These are phyloP conservation scores for Pangasianodon gigas DNA, from an alignment of 2,113 vertebrate genomes.

Conservation along the genomic window DNA sequence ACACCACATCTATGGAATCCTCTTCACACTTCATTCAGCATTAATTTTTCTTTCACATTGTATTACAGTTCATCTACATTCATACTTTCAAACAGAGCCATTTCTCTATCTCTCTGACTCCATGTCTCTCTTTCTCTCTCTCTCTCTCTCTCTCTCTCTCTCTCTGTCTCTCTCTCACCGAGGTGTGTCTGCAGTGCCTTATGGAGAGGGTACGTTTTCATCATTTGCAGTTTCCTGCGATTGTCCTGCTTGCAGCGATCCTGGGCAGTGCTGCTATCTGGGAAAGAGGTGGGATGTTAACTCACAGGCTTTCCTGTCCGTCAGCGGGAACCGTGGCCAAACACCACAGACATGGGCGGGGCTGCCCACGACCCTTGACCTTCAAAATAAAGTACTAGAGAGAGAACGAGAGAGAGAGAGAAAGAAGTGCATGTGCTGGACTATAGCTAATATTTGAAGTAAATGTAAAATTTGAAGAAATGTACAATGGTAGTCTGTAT, in stretches of 20 bases:
- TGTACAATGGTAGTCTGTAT: neutral
- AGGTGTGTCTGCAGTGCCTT: constrained; percentile 25
- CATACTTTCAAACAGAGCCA: neutral
- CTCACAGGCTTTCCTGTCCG: constrained; percentile 64
- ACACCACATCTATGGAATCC: neutral
- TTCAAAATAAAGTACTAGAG: constrained; percentile 18
- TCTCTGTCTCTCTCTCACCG: constrained; percentile 29
- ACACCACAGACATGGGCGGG: constrained; percentile 55
- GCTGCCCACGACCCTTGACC: constrained; percentile 42
- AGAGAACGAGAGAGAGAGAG: neutral
- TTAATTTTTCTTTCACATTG: neutral
- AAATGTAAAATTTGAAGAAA: neutral
- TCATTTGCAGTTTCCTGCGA: constrained; percentile 74
- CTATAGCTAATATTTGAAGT: neutral
- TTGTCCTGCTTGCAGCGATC: constrained; percentile 71
- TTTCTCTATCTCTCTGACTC: neutral
- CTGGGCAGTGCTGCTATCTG: constrained; percentile 63
- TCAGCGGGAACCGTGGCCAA: constrained; percentile 56
- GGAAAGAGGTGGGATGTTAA: constrained; percentile 73
- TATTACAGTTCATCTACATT: neutral
- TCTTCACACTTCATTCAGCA: neutral
- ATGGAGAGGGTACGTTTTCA: constrained; percentile 63
- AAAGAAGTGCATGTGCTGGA: neutral
- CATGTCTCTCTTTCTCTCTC: constrained; percentile 3
- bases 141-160: constrained; percentile 24